Percentiles rank a stretch among this genome's conserved stretches.
These are phyloP conservation scores for Rhinoderma darwinii DNA, from an alignment of 2,113 vertebrate genomes.

Conservation along the genomic window DNA sequence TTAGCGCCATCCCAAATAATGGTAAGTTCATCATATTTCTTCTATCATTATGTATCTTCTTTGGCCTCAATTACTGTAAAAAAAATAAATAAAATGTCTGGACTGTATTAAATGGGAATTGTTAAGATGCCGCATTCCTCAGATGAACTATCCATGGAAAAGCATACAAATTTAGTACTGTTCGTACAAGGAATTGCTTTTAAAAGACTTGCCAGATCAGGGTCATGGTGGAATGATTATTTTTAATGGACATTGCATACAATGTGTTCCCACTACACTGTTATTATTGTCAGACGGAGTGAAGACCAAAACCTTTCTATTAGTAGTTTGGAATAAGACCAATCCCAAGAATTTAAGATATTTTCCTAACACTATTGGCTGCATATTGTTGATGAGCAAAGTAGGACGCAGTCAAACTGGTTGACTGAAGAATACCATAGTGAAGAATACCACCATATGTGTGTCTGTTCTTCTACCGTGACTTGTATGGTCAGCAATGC, in stretches of 20 bases:
- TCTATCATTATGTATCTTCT: not conserved
- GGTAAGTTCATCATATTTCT: constrained; percentile 74
- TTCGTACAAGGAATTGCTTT: not conserved
- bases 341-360: not conserved
- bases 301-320: not conserved
- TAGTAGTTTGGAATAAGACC: not conserved
- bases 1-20: constrained; percentile 93
- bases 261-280: not conserved
- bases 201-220: not conserved
- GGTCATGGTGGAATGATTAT: not conserved
- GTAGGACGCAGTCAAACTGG: no score
- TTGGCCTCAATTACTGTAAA: not conserved
- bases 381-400: not conserved
- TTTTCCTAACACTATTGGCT: not conserved
- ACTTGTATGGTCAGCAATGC: not conserved
- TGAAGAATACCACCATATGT: not conserved
- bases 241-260: no score
- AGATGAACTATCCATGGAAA: not conserved
- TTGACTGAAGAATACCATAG: not conserved
- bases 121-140: not conserved
- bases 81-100: not conserved
- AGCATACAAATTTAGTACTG: not conserved
- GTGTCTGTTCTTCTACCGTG: not conserved
- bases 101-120: not conserved
- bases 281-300: not conserved